A percentile compares a stretch with the other conserved stretches of the same genome.
These are phyloP conservation scores for Sclerurus mexicanus DNA, from an alignment of 2,113 vertebrate species.

Conservation along the genomic window DNA sequence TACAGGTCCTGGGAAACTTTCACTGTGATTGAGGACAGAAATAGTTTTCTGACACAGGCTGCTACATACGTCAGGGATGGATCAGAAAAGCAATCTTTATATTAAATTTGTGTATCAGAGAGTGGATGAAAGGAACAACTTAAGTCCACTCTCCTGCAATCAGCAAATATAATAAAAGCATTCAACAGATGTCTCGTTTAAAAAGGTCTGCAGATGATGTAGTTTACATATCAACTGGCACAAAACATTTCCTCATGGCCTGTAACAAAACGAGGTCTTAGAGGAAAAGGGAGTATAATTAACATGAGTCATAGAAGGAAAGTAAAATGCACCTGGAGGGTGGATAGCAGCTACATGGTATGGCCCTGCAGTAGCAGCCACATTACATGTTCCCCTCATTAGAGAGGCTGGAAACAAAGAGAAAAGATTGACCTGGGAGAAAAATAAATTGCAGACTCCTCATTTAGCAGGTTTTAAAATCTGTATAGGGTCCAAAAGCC, in stretches of 20 bases:
- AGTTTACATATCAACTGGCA: background rate
- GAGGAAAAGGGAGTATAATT: background rate
- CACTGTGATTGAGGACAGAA: background rate
- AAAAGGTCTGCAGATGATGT: background rate
- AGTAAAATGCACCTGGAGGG: background rate
- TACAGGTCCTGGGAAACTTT: background rate
- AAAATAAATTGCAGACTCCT: background rate
- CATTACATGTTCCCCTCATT: background rate
- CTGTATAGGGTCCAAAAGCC: background rate
- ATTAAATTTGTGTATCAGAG: background rate
- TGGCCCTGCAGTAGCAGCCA: background rate
- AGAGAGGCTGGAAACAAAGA: background rate
- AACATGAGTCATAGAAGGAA: background rate
- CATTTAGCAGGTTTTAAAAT: background rate
- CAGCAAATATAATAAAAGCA: background rate
- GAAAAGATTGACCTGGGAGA: background rate
- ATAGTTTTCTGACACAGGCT: background rate
- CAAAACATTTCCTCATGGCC: background rate
- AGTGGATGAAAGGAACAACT: background rate
- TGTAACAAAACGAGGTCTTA: background rate
- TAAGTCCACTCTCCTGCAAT: background rate
- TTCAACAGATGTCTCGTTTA: background rate
- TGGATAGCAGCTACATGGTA: rapidly evolving
- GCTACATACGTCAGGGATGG: background rate
- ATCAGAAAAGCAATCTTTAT: background rate